Evolutionary conservation across 2,888 invertebrate species (phyloP), one percentile per base, ranked within the genome.

Genomic region (Chalcosyrphus nemorum): DNA sequence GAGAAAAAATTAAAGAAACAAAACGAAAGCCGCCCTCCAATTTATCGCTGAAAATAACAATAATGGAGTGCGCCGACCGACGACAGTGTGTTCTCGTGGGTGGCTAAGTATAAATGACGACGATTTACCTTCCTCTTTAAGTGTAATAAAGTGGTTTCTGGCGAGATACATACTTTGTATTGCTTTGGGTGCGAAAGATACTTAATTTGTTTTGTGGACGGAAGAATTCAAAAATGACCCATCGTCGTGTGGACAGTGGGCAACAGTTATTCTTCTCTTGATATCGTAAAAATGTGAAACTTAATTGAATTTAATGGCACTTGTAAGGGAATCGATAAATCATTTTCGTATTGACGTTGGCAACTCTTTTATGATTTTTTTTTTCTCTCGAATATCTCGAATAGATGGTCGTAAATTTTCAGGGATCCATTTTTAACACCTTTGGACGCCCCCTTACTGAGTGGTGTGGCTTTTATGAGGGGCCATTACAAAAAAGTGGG

Each of bases 261-360:
- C 27, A 7, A 29, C 7, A 32, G 7, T 9, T 24, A 47, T 4
- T 24, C 50, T 17, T 57, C 11, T 24, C n/a, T 56, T 63, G 59
- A 47, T 56, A 43, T 68, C 61, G 43, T 56, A 63, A 63, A 77
- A 50, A 63, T 63, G 29, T 35, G 50, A 17, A 74, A 27, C 61
- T 63, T 82, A 78, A 82, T 82, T 82, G 82, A 78, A 78, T 63
- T 74, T 68, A 82, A 82, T 82, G 72, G 41, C 61, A 78, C 56
- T 78, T 50, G 72, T 35, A 72, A 59, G n/a, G 56, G 72, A 77
- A 82, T 78, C 78, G n/a, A 78, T 82, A 74, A 63, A 82, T 82
- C 78, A 82, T 68, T 61, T 59, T 52, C 54, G 43, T 21, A 45
- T 38, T 66, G 74, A 61, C 52, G 19, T 66, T 80, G 50, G 43